Percentiles rank a stretch among this genome's conserved stretches.
phyloP scores from a whole-genome alignment of 1,140 invertebrate genomes.

The Amyelois transitella region DNA sequence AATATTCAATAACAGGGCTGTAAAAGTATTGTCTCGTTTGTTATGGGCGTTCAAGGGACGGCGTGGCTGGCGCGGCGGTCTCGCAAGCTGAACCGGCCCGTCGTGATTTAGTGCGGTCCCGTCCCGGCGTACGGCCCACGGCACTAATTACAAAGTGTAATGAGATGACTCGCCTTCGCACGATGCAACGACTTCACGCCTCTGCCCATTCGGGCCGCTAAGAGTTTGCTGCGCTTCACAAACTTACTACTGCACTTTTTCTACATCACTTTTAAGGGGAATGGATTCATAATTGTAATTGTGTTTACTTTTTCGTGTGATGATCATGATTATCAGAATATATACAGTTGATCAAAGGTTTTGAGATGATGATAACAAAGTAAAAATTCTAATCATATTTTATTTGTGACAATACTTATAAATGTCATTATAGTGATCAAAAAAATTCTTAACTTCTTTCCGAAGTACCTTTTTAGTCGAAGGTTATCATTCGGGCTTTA shows the following conservation, averaged over 20 bases:
- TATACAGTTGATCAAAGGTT: no score
- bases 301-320: no score
- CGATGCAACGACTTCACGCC: conserved; percentile 9
- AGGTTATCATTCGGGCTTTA: background rate
- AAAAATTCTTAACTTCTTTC: background rate
- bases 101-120: conserved; percentile 63
- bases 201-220: conserved; percentile 3
- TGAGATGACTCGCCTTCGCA: conserved; percentile 42
- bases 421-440: no score
- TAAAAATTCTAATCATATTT: no score
- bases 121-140: conserved; percentile 42
- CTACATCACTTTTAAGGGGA: background rate
- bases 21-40: conserved; percentile 48
- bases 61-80: conserved; percentile 23
- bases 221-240: background rate
- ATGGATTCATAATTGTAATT: no score
- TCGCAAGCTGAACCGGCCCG: conserved; percentile 44
- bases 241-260: background rate
- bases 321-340: background rate
- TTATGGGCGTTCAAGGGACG: conserved; percentile 38
- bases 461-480: background rate
- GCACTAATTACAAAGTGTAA: conserved; percentile 68
- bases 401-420: no score
- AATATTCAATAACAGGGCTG: conserved; percentile 65
- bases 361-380: no score